These are phyloP conservation scores for Hoplodrina ambigua DNA, from an alignment of 2,888 invertebrate species.

Conservation along the genomic window DNA sequence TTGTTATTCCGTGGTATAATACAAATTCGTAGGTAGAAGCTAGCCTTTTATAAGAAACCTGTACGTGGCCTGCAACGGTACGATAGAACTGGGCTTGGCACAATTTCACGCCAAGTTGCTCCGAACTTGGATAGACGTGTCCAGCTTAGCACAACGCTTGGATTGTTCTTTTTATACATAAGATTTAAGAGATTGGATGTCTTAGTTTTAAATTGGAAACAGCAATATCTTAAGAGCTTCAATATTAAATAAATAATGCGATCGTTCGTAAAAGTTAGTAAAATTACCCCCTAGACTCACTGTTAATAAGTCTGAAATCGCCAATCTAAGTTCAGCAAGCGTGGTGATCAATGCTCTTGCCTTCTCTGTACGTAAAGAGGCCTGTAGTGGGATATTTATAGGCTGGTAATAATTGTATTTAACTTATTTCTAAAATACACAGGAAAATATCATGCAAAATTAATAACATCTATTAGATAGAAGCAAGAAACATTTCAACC, in stretches of 20 bases:
- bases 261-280: no score
- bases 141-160: slow-evolving; percentile 2
- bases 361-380: no score
- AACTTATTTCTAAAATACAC: not conserved
- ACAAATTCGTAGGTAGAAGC: no score
- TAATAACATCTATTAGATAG: not conserved
- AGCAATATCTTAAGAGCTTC: not conserved
- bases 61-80: not conserved
- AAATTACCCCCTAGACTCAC: no score
- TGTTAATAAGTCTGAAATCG: no score
- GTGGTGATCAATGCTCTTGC: no score
- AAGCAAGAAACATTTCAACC: slow-evolving; percentile 6
- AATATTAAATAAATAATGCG: no score
- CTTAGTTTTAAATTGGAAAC: not conserved
- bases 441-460: slow-evolving; percentile 5
- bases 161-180: not conserved
- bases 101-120: slow-evolving; percentile 49
- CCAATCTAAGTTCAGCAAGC: no score
- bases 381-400: no score
- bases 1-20: no score
- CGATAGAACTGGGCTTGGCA: slow-evolving; percentile 5
- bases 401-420: no score
- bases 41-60: not conserved
- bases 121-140: slow-evolving; percentile 26
- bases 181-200: not conserved